Evolutionary conservation across 2,113 vertebrate species (phyloP).

Genomic region (Eurypyga helias): DNA sequence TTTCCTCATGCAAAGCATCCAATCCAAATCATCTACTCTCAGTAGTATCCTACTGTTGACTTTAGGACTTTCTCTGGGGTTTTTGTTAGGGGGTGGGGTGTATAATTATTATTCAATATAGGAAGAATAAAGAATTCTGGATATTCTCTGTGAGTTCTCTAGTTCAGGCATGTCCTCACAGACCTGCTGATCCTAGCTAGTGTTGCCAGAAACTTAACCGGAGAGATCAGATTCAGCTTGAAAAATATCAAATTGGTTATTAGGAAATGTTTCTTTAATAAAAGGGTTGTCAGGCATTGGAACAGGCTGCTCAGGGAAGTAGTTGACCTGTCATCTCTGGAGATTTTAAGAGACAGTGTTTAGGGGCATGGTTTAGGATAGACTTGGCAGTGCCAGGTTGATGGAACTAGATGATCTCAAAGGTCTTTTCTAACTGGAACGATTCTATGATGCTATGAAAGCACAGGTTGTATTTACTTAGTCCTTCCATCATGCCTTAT

Average conservation of each 20-base stretch:
- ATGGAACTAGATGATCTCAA: too few relatives aligned
- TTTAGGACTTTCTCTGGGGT: not conserved
- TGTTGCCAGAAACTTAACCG: not conserved
- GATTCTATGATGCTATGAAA: not conserved
- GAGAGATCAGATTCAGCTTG: not conserved
- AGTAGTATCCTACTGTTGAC: not conserved
- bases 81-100: not conserved
- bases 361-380: too few relatives aligned
- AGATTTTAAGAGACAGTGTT: too few relatives aligned
- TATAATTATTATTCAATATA: not conserved
- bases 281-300: too few relatives aligned
- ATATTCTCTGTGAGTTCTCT: not conserved
- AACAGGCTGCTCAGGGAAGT: too few relatives aligned
- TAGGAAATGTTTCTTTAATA: too few relatives aligned
- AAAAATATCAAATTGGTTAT: not conserved
- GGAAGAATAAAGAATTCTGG: not conserved
- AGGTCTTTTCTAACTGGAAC: too few relatives aligned
- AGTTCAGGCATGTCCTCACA: not conserved
- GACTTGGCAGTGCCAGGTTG: too few relatives aligned
- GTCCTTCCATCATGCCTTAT: not conserved
- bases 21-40: not conserved
- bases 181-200: not conserved
- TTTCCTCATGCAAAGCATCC: not conserved
- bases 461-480: not conserved
- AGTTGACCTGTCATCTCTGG: too few relatives aligned